Evolutionary conservation across 2,113 vertebrate genomes (phyloP).

Genomic region (Tringa solitaria): DNA sequence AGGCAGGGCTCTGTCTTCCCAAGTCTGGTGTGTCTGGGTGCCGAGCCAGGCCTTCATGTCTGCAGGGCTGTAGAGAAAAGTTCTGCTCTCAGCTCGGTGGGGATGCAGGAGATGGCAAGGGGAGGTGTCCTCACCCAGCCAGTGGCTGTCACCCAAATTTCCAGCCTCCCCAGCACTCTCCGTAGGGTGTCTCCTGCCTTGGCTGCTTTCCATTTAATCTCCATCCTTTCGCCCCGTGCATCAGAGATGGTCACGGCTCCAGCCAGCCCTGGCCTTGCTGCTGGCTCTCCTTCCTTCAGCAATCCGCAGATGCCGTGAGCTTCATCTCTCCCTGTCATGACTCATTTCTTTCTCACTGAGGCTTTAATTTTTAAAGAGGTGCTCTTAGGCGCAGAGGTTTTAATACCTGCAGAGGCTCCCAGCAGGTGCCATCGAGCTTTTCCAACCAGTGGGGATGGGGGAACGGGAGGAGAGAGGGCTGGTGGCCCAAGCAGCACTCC

Average conservation of each 20-base stretch:
- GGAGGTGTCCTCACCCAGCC: not conserved
- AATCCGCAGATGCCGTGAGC: not conserved
- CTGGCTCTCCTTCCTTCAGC: not conserved
- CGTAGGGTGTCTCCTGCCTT: rapidly evolving
- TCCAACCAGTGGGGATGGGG: not conserved
- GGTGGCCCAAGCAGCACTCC: not conserved
- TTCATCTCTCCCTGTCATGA: not conserved
- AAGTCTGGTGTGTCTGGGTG: not conserved
- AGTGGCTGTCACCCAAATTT: not conserved
- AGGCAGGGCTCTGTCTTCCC: not conserved
- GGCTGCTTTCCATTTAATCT: not conserved
- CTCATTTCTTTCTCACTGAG: not conserved
- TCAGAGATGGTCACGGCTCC: not conserved
- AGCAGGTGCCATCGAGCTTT: not conserved
- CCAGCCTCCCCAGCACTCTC: not conserved
- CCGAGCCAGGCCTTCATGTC: not conserved
- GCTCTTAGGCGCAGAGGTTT: not conserved
- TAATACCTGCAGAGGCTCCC: not conserved
- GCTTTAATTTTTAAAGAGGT: conserved; percentile 37
- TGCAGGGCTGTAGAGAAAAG: not conserved
- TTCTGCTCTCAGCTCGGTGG: not conserved
- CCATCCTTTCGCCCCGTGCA: not conserved
- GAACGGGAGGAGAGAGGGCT: rapidly evolving
- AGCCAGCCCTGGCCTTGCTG: not conserved
- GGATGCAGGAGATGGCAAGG: rapidly evolving